Base-by-base conservation (phyloP, 2,888 invertebrate genomes). In the Drosophila neonasuta region DNA sequence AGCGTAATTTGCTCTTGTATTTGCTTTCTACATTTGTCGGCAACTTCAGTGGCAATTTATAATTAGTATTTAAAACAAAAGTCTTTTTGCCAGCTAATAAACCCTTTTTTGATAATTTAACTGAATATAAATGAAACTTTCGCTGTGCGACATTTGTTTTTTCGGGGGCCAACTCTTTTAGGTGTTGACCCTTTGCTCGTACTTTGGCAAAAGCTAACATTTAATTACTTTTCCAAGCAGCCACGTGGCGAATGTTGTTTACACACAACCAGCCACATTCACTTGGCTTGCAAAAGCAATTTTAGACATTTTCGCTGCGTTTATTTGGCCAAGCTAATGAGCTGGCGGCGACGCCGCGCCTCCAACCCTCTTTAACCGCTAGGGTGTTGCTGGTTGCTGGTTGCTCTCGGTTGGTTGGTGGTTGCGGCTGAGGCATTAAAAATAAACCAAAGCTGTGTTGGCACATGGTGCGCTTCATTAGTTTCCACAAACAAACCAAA, bases 271-370 rank as follows among this genome's bases (percentile, higher is more conserved):
- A 11, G 32, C 41, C 36, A 17, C 13, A 13, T 13, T 13, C 13
- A 13, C 13, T 13, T 60, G 45, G 46, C 29, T 34, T 20, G 58
- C 56, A 52, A 57, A 61, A 68, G 52, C 52, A 58, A 60, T 63
- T 61, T 49, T 50, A 36, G 46, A 63, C 59, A 51, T 69, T 73
- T 54, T 48, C 36, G 39, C 44, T 36, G 58, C 71, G 68, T 71
- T 73, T 85, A 68, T 80, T 80, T 80, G 72, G 65, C 69, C 72
- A 87, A 68, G 79, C 82, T 86, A 80, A 80, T 80, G 82, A 80
- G 80, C 68, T 81, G 80, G 55, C 62, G 49, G 49, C 58, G 34
- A 60, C 44, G 15, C 29, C 45, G 15, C 20, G 39, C 36, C 20
- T 9, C 34, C 24, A 50, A 10, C 13, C 63, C 17, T n/a, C 13